Evolutionary conservation across 92 coral and sea anemone genomes (phyloP).

Genomic region (Virgularia gustaviana): DNA sequence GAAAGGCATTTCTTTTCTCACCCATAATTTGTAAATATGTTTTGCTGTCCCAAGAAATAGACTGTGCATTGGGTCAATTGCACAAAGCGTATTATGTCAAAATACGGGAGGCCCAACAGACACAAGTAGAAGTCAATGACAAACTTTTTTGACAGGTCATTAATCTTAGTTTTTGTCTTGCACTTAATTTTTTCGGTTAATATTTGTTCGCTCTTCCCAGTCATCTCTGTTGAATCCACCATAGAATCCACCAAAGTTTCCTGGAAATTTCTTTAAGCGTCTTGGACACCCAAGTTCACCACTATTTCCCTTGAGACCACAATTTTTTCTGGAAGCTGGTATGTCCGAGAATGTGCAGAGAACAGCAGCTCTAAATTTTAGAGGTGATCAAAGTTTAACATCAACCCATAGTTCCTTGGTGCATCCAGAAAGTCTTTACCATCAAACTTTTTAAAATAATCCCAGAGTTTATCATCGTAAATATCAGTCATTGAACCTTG

Average conservation of each 20-base stretch:
- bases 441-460: slow-evolving; percentile 33
- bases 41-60: not conserved
- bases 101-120: no score
- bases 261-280: slow-evolving; percentile 50
- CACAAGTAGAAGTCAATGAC: not conserved
- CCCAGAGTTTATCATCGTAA: slow-evolving; percentile 49
- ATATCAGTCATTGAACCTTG: slow-evolving; percentile 31
- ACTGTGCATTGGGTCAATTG: not conserved
- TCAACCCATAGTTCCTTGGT: slow-evolving; percentile 59
- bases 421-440: slow-evolving; percentile 46
- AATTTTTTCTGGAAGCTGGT: slow-evolving; percentile 49
- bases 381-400: slow-evolving; percentile 59
- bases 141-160: not conserved
- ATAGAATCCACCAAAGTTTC: slow-evolving; percentile 45
- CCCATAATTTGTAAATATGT: not conserved
- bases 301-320: slow-evolving; percentile 48
- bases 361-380: slow-evolving; percentile 51
- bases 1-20: slow-evolving; percentile 44
- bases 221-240: slow-evolving; percentile 45
- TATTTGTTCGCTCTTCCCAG: slow-evolving; percentile 42
- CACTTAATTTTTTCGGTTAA: slow-evolving; percentile 16
- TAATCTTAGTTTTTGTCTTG: slow-evolving; percentile 26
- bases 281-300: slow-evolving; percentile 48
- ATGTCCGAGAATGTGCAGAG: slow-evolving; percentile 48
- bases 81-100: no score